Conservation (phyloP, 2,113 vertebrate species). For the Pluvialis apricaria region DNA sequence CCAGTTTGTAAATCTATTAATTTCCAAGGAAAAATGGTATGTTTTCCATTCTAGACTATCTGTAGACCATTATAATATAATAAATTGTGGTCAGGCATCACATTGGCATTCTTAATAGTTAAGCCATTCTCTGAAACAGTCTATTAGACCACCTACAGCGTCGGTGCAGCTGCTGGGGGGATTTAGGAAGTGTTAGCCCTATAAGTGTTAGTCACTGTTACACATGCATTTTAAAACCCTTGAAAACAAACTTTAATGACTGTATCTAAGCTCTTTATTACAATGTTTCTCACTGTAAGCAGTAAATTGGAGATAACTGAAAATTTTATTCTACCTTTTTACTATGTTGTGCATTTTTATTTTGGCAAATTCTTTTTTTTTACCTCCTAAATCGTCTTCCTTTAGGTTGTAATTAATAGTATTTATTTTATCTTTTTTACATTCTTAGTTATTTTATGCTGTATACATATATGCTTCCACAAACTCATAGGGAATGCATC, state of each 20-base stretch:
- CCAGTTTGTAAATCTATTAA: neutral
- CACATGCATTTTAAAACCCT: neutral
- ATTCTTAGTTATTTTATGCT: neutral
- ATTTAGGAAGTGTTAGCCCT: neutral
- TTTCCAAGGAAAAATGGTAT: neutral
- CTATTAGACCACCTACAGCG: constrained; percentile 74
- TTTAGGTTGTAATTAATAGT: neutral
- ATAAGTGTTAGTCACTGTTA: neutral
- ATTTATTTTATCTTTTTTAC: neutral
- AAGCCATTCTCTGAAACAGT: constrained; percentile 1
- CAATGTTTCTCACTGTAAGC: neutral
- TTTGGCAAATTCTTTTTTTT: neutral
- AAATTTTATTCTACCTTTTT: neutral
- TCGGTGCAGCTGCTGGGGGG: constrained; percentile 30
- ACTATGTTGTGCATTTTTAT: neutral
- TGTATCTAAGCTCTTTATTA: neutral
- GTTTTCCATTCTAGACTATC: constrained; percentile 9
- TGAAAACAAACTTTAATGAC: neutral
- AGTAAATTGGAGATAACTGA: neutral
- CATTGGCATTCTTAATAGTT: neutral
- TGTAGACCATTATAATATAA: neutral
- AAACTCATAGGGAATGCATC: neutral
- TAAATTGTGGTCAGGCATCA: neutral
- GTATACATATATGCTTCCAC: neutral
- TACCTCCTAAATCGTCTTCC: neutral